phyloP scores from a whole-genome alignment of 2,113 vertebrate species.

The Melozone crissalis region DNA sequence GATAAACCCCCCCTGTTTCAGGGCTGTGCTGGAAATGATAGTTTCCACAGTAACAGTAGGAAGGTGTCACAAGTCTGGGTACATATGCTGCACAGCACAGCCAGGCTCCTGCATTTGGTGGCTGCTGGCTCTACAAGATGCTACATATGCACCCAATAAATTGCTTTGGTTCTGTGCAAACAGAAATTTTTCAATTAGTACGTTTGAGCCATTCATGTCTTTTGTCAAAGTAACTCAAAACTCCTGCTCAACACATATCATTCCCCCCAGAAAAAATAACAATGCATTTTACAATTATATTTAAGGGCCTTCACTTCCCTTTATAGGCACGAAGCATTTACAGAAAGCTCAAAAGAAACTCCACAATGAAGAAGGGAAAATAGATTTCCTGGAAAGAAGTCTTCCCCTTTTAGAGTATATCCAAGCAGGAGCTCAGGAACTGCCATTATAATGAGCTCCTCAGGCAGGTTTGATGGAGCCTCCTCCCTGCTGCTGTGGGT shows the following conservation, averaged over 20 bases:
- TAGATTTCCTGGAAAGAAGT: neutral
- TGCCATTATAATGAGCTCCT: neutral
- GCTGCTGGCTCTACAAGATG: neutral
- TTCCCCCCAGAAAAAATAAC: neutral
- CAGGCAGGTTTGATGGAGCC: neutral
- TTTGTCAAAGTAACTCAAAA: neutral
- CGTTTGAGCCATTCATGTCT: neutral
- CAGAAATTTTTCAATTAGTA: neutral
- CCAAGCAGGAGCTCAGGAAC: neutral
- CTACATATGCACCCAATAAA: neutral
- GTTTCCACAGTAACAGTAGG: constrained; percentile 37
- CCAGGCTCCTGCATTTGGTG: neutral
- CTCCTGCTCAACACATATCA: neutral
- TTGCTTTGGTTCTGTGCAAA: neutral
- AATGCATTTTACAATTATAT: neutral
- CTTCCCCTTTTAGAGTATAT: neutral
- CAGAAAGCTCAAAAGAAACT: neutral
- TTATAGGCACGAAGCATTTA: neutral
- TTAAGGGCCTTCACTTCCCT: neutral
- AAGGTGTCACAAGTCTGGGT: constrained; percentile 15
- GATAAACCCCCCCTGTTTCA: neutral
- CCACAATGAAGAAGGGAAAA: neutral
- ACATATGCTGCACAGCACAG: neutral
- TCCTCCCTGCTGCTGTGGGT: neutral
- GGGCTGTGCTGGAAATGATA: neutral